A percentile compares a stretch with the other conserved stretches of the same genome.
Evolutionary conservation across 1,140 invertebrate species (phyloP).

Genomic region (Gyrodactylus bullatarudis): DNA sequence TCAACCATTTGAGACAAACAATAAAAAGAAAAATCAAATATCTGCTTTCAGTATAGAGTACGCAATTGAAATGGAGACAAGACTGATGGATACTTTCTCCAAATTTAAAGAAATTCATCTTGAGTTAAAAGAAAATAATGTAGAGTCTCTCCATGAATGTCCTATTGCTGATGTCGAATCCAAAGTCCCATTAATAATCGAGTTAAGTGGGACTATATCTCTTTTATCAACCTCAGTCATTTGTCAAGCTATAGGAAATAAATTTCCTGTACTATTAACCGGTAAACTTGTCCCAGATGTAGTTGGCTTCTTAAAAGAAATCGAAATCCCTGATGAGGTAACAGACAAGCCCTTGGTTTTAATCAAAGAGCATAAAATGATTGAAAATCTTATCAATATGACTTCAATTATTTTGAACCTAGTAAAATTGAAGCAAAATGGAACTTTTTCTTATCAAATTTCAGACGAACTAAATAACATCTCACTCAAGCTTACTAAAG

Average conservation of each 20-base stretch:
- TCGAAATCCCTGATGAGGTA: not conserved
- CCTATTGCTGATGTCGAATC: not conserved
- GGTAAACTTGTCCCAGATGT: not conserved
- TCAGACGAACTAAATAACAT: not conserved
- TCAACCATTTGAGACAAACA: not conserved
- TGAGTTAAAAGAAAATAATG: not conserved
- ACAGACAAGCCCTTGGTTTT: not conserved
- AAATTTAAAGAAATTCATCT: not conserved
- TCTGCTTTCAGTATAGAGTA: not conserved
- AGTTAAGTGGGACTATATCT: not conserved
- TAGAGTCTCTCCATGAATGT: not conserved
- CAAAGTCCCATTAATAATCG: not conserved
- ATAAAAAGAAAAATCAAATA: not conserved
- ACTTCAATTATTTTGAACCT: not conserved
- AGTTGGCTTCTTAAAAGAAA: not conserved
- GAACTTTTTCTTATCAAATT: not conserved
- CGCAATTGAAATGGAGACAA: not conserved
- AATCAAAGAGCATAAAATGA: not conserved
- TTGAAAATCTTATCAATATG: not conserved
- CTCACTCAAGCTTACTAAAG: not conserved
- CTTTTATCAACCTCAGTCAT: not conserved
- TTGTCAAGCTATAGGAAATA: not conserved
- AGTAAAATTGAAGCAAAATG: not conserved
- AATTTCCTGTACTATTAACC: not conserved
- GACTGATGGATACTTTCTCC: not conserved